Conservation (phyloP, 2,888 invertebrate genomes). For the Dolichopus griseipennis region DNA sequence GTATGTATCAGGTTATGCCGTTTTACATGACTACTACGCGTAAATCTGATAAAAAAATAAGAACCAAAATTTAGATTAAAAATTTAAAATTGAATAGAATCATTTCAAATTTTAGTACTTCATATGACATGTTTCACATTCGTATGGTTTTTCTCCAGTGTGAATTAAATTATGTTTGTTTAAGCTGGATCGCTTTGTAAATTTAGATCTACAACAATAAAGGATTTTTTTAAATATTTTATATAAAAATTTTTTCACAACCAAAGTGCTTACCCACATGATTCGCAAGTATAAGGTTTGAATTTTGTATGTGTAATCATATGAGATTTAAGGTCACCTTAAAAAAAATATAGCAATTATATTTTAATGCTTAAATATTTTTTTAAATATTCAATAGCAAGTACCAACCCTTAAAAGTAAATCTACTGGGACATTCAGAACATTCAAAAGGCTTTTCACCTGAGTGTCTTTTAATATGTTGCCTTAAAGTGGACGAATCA, state of each 20-base stretch:
- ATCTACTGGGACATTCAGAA: slow-evolving; percentile 50
- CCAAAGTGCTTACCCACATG: slow-evolving; percentile 39
- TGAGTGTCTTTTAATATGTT: slow-evolving; percentile 50
- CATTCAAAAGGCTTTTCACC: slow-evolving; percentile 49
- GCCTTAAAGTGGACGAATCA: slow-evolving; percentile 50
- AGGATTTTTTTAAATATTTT: neutral
- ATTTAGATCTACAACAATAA: slow-evolving; percentile 43
- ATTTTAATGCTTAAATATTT: neutral
- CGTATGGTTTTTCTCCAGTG: slow-evolving; percentile 41
- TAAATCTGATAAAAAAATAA: slow-evolving; percentile 39
- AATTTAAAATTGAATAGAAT: too few species aligned
- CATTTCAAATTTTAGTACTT: slow-evolving; percentile 43
- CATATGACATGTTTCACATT: slow-evolving; percentile 11
- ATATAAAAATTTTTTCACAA: neutral
- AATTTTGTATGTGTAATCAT: slow-evolving; percentile 46
- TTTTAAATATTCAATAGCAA: neutral
- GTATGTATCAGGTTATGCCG: slow-evolving; percentile 51
- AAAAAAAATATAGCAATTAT: too few species aligned
- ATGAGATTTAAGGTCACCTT: slow-evolving; percentile 47
- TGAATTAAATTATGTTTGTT: slow-evolving; percentile 60
- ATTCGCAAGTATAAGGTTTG: slow-evolving; percentile 53
- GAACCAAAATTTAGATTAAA: neutral
- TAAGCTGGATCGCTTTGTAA: slow-evolving; percentile 49
- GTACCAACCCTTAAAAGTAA: slow-evolving; percentile 46
- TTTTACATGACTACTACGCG: slow-evolving; percentile 48